These are phyloP conservation scores for Hestina assimilis DNA, from an alignment of 1,140 invertebrate species.

Conservation along the genomic window DNA sequence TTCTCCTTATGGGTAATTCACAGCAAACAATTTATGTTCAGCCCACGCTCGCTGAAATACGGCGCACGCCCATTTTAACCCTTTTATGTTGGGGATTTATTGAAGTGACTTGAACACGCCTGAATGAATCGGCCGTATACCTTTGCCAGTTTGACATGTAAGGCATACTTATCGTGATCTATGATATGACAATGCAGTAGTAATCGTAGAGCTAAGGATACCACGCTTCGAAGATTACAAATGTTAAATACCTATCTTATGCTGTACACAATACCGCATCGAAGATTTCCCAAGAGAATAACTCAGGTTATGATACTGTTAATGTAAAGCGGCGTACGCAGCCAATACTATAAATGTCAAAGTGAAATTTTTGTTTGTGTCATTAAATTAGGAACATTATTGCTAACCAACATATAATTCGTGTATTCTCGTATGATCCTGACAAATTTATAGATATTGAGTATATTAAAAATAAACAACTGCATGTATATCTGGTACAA, in stretches of 20 bases:
- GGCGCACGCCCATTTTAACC: conserved; percentile 57
- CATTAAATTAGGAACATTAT: conserved; percentile 40
- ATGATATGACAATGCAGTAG: conserved; percentile 44
- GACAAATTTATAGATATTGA: conserved; percentile 42
- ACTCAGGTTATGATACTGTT: conserved; percentile 14
- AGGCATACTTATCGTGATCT: conserved; percentile 41
- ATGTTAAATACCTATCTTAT: conserved; percentile 18
- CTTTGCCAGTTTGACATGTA: conserved; percentile 40
- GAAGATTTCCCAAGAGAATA: conserved; percentile 19
- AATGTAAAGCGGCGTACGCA: neutral
- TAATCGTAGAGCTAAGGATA: conserved; percentile 36
- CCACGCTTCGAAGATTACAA: conserved; percentile 43
- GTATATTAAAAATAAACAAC: conserved; percentile 54
- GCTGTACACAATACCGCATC: neutral
- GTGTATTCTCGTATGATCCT: conserved; percentile 29
- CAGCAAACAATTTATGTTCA: conserved; percentile 59
- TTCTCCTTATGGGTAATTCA: conserved; percentile 64
- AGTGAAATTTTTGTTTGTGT: conserved; percentile 33
- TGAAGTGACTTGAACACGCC: conserved; percentile 50
- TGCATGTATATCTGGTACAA: conserved; percentile 47
- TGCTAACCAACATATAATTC: conserved; percentile 33
- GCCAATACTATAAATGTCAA: conserved; percentile 27
- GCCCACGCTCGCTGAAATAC: conserved; percentile 63
- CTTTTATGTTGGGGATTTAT: conserved; percentile 71
- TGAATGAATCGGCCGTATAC: conserved; percentile 52